phyloP scores from a whole-genome alignment of 2,888 invertebrate species.

The Eumerus sabulonum region DNA sequence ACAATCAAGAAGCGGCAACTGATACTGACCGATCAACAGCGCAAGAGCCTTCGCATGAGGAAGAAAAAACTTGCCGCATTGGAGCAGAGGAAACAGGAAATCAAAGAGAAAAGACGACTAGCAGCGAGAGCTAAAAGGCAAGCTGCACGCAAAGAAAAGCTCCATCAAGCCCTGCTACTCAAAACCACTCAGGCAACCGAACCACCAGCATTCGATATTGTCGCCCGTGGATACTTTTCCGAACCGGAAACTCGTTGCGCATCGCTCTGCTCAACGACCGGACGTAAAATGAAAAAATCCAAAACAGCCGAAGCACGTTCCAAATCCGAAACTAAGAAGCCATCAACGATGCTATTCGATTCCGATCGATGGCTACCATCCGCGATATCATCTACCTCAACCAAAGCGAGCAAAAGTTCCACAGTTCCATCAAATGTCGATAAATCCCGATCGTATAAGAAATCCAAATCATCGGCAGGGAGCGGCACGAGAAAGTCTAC shows the following conservation, averaged over 20 bases:
- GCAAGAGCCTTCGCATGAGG: conserved; percentile 72
- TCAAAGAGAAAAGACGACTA: conserved; percentile 69
- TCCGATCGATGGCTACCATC: conserved; percentile 26
- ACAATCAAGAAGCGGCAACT: conserved; percentile 75
- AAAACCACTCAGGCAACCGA: conserved; percentile 15
- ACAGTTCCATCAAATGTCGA: conserved; percentile 18
- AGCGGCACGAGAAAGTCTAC: conserved; percentile 34
- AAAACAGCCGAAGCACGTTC: conserved; percentile 76
- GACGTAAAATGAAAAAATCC: conserved; percentile 68
- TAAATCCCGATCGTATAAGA: conserved; percentile 39
- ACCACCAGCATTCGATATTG: conserved; percentile 71
- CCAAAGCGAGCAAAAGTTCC: conserved; percentile 33
- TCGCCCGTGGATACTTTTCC: conserved; percentile 77
- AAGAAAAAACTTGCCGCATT: conserved; percentile 72
- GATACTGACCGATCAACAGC: conserved; percentile 76
- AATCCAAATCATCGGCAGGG: conserved; percentile 22
- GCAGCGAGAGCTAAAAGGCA: conserved; percentile 60
- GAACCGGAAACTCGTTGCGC: conserved; percentile 76
- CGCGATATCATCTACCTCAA: conserved; percentile 50
- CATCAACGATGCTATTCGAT: conserved; percentile 70
- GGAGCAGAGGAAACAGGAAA: conserved; percentile 72
- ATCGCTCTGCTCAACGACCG: conserved; percentile 48
- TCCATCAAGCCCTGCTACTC: conserved; percentile 36
- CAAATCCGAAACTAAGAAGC: conserved; percentile 79
- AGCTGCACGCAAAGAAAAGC: conserved; percentile 53